Percentiles rank a stretch among this genome's conserved stretches.
Conservation (phyloP, 2,797 vertebrate species). For the Macrochelys suwanniensis region DNA sequence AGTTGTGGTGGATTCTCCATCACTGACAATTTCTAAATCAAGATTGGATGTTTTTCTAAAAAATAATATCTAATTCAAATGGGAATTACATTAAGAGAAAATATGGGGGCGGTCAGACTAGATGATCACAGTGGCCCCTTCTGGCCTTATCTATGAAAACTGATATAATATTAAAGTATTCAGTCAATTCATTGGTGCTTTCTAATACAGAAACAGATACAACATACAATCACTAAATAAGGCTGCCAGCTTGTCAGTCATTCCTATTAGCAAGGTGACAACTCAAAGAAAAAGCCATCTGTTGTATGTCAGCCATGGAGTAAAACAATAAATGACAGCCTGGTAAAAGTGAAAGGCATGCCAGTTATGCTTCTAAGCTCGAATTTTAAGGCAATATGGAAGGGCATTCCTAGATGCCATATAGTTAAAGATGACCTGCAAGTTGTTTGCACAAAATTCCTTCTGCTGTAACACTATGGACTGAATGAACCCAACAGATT, state of each 20-base stretch:
- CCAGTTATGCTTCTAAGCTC: background rate
- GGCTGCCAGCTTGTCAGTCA: background rate
- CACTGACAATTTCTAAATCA: background rate
- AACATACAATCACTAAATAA: background rate
- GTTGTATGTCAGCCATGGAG: constrained; percentile 21
- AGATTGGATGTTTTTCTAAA: background rate
- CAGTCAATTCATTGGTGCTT: background rate
- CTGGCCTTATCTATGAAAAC: background rate
- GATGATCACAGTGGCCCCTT: background rate
- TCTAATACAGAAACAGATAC: background rate
- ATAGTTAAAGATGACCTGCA: background rate
- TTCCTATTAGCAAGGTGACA: background rate
- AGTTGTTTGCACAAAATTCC: background rate
- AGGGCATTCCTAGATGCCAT: accelerated
- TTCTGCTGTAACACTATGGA: background rate
- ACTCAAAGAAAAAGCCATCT: constrained; percentile 27
- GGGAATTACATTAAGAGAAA: background rate
- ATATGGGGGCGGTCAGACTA: too few relatives aligned
- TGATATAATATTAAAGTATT: background rate
- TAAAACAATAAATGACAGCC: constrained; percentile 25
- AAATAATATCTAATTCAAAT: background rate
- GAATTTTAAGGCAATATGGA: background rate
- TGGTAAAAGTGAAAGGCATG: background rate
- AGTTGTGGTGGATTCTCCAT: background rate
- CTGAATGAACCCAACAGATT: background rate